Conservation (phyloP, 2,797 vertebrate genomes). For the Peromyscus nudipes region DNA sequence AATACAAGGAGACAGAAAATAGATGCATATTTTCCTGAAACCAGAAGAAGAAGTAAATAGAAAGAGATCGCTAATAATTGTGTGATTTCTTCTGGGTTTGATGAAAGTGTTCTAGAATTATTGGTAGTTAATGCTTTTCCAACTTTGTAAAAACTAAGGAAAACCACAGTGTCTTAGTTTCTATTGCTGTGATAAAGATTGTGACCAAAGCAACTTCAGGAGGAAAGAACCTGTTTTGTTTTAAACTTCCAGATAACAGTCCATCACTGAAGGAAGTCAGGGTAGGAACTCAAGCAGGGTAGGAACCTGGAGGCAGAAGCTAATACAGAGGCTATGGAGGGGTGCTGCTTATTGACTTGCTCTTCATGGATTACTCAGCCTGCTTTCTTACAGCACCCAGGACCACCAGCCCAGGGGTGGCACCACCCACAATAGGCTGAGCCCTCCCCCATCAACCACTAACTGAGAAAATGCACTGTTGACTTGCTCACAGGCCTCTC, state of each 20-base stretch:
- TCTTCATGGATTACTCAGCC: neutral
- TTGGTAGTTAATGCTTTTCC: neutral
- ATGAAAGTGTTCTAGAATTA: conserved; percentile 17
- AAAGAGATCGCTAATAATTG: neutral
- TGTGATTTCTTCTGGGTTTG: neutral
- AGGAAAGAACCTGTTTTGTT: neutral
- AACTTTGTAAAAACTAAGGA: neutral
- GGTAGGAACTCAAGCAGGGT: neutral
- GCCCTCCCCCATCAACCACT: neutral
- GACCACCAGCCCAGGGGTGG: neutral
- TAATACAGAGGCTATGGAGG: neutral
- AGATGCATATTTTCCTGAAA: neutral
- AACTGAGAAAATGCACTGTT: neutral
- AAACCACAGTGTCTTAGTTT: neutral
- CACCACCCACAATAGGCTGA: neutral
- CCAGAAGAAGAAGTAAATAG: neutral
- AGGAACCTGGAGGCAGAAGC: neutral
- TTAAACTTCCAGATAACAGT: neutral
- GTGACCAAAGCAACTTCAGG: neutral
- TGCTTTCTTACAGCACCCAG: neutral
- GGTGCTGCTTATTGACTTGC: neutral
- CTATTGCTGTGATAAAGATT: neutral
- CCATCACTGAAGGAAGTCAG: neutral
- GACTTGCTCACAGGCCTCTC: neutral
- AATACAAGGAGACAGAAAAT: neutral